Evolutionary conservation across 2,888 invertebrate genomes (phyloP).

Genomic region (Cheilosia variabilis): DNA sequence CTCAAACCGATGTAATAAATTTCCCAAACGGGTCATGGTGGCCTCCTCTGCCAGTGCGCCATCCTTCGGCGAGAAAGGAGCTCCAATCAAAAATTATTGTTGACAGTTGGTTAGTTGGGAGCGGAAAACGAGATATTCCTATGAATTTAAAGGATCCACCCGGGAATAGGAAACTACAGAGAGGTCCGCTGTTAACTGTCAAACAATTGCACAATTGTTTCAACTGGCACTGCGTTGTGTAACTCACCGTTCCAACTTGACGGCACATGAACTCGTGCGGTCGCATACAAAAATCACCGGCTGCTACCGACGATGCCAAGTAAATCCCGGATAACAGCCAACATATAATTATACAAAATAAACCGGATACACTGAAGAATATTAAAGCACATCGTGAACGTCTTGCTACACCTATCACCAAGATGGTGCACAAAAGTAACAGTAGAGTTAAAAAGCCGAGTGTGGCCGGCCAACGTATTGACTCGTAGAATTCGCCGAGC

Average conservation of each 20-base stretch:
- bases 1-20: slow-evolving; percentile 70
- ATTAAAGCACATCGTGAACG: slow-evolving; percentile 93
- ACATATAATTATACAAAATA: slow-evolving; percentile 86
- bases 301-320: slow-evolving; percentile 92
- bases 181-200: slow-evolving; percentile 35
- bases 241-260: slow-evolving; percentile 83
- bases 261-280: slow-evolving; percentile 87
- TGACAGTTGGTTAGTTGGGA: slow-evolving; percentile 59
- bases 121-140: slow-evolving; percentile 35
- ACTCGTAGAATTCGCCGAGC: slow-evolving; percentile 83
- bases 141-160: slow-evolving; percentile 15
- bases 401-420: slow-evolving; percentile 84
- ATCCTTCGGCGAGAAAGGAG: slow-evolving; percentile 21
- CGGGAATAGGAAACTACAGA: not conserved
- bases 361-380: slow-evolving; percentile 93
- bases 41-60: not conserved
- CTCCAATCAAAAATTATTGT: slow-evolving; percentile 72
- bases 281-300: slow-evolving; percentile 93
- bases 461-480: slow-evolving; percentile 84
- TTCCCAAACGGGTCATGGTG: slow-evolving; percentile 34
- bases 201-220: slow-evolving; percentile 7
- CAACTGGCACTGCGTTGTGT: not conserved
- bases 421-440: slow-evolving; percentile 82
- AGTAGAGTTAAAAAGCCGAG: slow-evolving; percentile 83
- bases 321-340: slow-evolving; percentile 95